Percentiles rank a stretch among this genome's conserved stretches.
These are phyloP conservation scores for Nipponacmea schrenckii DNA, from an alignment of 2,888 invertebrate genomes.

Conservation along the genomic window DNA sequence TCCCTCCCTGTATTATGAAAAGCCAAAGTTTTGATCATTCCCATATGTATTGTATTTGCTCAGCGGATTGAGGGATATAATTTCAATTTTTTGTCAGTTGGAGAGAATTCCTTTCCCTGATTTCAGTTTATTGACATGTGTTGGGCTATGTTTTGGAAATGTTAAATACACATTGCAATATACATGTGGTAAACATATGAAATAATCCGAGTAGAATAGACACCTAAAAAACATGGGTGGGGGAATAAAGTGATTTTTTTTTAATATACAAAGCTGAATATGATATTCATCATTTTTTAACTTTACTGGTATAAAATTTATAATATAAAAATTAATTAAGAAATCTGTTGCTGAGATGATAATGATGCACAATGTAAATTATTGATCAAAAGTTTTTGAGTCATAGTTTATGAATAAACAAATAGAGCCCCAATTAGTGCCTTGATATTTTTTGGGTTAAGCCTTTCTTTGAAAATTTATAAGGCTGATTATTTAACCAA, in stretches of 20 bases:
- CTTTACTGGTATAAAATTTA: slow-evolving; percentile 4
- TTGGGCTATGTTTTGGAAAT: slow-evolving; percentile 9
- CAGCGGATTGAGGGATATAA: slow-evolving; percentile 23
- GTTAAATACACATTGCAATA: slow-evolving; percentile 13
- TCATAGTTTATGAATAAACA: too few species aligned
- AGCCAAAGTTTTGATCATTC: slow-evolving; percentile 8
- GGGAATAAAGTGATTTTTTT: not conserved
- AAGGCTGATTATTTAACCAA: too few species aligned
- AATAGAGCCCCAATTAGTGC: too few species aligned
- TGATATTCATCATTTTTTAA: not conserved
- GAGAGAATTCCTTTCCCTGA: slow-evolving; percentile 10
- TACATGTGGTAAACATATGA: slow-evolving; percentile 2
- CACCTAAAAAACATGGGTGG: not conserved
- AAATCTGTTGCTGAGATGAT: too few species aligned
- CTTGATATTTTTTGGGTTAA: too few species aligned
- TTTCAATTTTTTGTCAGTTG: slow-evolving; percentile 21
- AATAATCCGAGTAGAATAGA: not conserved
- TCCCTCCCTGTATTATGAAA: slow-evolving; percentile 10
- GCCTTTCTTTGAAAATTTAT: too few species aligned
- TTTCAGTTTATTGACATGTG: slow-evolving; percentile 15
- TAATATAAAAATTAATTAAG: too few species aligned
- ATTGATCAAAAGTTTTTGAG: too few species aligned
- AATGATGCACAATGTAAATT: too few species aligned
- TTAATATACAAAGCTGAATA: not conserved
- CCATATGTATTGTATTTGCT: slow-evolving; percentile 20